Base-by-base conservation (phyloP, 2,797 vertebrate genomes). In the Anomalospiza imberbis region DNA sequence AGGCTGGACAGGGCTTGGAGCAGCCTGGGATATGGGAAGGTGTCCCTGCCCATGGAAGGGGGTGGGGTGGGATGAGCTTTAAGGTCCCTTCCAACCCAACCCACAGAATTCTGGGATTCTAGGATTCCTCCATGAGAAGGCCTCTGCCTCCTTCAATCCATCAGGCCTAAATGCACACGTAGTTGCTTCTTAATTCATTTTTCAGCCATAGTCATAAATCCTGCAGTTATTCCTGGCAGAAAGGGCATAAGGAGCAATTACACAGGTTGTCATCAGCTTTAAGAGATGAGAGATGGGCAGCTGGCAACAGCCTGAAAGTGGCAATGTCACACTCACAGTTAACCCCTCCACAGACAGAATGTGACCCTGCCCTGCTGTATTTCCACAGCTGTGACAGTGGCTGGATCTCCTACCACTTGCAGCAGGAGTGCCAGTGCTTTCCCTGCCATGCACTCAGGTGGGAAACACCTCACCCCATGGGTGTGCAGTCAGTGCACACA, bases 11-110 rank as follows among this genome's bases (percentile, higher is more conserved):
- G 19, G 18, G 36, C 14, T 63, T 2, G 38, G 60, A 44, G 32
- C 13, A 65, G 0, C 6, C 60, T 54, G n/a, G 50, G 26, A 13
- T 1, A 17, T 32, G 13, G n/a, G 8, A 1, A 45, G 20, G 12
- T 24, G 38, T 36, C 47, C 58, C 47, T n/a, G 36, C 26, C 28
- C 38, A 5, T 31, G 74, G 38, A 60, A 54, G 12, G 12, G 16
- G 19, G 3, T 21, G 53, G 32, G 13, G 45, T 11, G 25, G 38
- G 6, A 54, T 36, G 50, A 45, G 28, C 8, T 47, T 32, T 21
- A 65, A 45, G n/a, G n/a, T 9, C 40, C 24, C 18, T 14, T 40
- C 45, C 45, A 51, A 15, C 9, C 24, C 29, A 80, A 17, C 1
- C 51, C 38, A 29, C 0, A 32, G 26, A 31, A 65, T 28, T 54